Evolutionary conservation across 2,797 vertebrate genomes (phyloP).

Genomic region (Eidolon dupreanum): DNA sequence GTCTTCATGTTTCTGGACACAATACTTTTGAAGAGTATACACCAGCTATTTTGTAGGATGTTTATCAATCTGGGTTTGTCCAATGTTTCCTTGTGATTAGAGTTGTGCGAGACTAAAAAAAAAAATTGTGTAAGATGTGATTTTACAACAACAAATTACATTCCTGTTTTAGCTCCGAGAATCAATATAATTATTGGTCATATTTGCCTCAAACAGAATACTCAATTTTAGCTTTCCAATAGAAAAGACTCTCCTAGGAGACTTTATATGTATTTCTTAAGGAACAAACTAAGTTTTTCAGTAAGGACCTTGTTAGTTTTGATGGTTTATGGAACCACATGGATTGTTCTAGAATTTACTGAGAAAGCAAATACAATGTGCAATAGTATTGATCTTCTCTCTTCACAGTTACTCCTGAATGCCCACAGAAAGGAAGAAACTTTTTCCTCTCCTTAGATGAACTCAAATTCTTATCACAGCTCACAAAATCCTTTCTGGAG

Average conservation of each 20-base stretch:
- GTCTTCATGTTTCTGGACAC: not conserved
- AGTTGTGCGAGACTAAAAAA: slow-evolving; percentile 5
- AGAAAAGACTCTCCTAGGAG: not conserved
- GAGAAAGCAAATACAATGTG: slow-evolving; percentile 45
- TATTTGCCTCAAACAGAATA: slow-evolving; percentile 36
- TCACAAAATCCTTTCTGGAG: slow-evolving; percentile 89
- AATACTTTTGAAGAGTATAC: not conserved
- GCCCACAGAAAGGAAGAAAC: slow-evolving; percentile 85
- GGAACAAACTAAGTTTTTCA: slow-evolving; percentile 32
- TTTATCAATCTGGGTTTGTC: not conserved
- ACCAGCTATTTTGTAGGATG: not conserved
- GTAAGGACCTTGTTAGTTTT: slow-evolving; percentile 25
- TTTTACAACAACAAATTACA: not conserved
- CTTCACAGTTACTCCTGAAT: slow-evolving; percentile 88
- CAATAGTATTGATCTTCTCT: slow-evolving; percentile 58
- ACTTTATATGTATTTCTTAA: slow-evolving; percentile 31
- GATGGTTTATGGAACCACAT: slow-evolving; percentile 9
- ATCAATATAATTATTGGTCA: slow-evolving; percentile 22
- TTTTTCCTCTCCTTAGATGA: slow-evolving; percentile 92
- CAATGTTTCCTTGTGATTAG: slow-evolving; percentile 22
- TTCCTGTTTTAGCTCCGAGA: slow-evolving; percentile 26
- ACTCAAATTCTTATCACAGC: slow-evolving; percentile 90
- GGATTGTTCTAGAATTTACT: not conserved
- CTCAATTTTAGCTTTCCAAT: not conserved
- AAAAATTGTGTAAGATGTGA: not conserved